These are phyloP conservation scores for Ciconia nigra DNA, from an alignment of 2,797 vertebrate species.

Conservation along the genomic window DNA sequence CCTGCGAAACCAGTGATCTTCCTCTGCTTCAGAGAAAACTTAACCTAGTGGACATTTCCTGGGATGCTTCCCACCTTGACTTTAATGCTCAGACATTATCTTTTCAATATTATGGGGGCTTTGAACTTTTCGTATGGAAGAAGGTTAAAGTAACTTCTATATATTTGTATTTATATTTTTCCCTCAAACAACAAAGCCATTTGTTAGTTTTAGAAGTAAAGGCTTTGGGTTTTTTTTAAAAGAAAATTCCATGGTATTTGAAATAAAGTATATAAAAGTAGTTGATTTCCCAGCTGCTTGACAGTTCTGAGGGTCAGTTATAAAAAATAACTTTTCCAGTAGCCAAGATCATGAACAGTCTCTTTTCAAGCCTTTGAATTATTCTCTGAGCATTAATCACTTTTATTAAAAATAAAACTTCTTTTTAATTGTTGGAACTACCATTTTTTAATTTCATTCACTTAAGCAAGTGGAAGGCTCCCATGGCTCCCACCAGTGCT, in stretches of 20 bases:
- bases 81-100: not conserved
- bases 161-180: not conserved
- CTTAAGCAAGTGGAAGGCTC: conserved; percentile 34
- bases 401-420: conserved; percentile 53
- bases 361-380: conserved; percentile 58
- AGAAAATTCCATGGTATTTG: not conserved
- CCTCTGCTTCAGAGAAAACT: not conserved
- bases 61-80: not conserved
- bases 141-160: not conserved
- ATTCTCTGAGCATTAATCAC: conserved; percentile 59
- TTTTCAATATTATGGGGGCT: not conserved
- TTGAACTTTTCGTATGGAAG: not conserved
- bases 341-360: conserved; percentile 19
- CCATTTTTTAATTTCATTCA: not conserved
- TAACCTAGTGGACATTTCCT: not conserved
- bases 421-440: conserved; percentile 48
- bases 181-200: not conserved
- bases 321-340: conserved; percentile 62
- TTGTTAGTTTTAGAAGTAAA: conserved; percentile 9
- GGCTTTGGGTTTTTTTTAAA: not conserved
- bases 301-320: conserved; percentile 13
- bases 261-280: conserved; percentile 30
- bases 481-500: not conserved
- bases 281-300: conserved; percentile 45
- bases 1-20: not conserved